These are phyloP conservation scores for Seira sanloemensis DNA, from an alignment of 2,888 invertebrate genomes.

Conservation along the genomic window DNA sequence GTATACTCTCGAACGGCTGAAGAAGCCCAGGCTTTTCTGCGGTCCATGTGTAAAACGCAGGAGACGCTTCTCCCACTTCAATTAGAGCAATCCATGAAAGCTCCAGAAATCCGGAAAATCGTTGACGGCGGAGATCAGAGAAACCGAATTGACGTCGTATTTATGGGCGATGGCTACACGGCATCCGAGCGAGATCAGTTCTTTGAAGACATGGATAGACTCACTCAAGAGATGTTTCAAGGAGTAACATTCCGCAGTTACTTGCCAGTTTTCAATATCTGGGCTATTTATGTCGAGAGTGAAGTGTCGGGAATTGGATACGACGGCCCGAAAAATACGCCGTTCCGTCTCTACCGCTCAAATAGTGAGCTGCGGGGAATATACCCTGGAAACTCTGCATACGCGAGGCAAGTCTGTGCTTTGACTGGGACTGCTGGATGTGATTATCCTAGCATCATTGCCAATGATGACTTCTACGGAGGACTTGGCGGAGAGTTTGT, in stretches of 20 bases:
- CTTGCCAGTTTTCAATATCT: constrained; percentile 70
- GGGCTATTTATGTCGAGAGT: constrained; percentile 68
- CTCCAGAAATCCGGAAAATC: constrained; percentile 66
- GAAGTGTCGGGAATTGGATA: constrained; percentile 67
- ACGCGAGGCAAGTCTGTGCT: constrained; percentile 63
- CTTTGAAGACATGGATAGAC: constrained; percentile 57
- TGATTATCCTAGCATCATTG: constrained; percentile 68
- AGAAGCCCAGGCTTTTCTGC: constrained; percentile 41
- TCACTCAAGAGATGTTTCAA: constrained; percentile 69
- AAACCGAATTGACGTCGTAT: constrained; percentile 70
- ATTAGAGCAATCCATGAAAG: not conserved
- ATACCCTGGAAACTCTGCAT: constrained; percentile 64
- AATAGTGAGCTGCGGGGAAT: constrained; percentile 67
- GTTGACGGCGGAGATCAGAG: constrained; percentile 66
- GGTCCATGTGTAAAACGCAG: constrained; percentile 50
- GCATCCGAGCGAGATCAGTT: constrained; percentile 39
- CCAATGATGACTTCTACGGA: constrained; percentile 72
- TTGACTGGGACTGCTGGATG: constrained; percentile 68
- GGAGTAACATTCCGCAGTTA: constrained; percentile 66
- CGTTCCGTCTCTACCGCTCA: constrained; percentile 52
- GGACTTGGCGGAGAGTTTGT: constrained; percentile 73
- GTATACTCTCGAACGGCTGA: constrained; percentile 54
- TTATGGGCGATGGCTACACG: constrained; percentile 70
- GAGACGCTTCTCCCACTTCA: not conserved
- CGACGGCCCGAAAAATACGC: constrained; percentile 60